A percentile compares a stretch with the other conserved stretches of the same genome.
Conservation (phyloP, 2,113 vertebrate genomes). For the Melanocharis versteri region DNA sequence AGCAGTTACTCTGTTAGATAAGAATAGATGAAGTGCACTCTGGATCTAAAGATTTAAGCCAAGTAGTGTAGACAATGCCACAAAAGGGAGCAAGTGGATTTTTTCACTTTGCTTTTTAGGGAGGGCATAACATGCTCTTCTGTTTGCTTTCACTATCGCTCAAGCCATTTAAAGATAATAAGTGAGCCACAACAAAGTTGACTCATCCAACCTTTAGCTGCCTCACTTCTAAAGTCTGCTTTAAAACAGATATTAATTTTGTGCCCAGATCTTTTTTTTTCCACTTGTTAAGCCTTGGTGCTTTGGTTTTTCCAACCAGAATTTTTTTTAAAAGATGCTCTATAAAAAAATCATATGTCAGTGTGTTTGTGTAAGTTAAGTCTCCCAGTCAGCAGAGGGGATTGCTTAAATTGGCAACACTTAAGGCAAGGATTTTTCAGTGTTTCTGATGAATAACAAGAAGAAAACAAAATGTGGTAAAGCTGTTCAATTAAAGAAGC, state of each 20-base stretch:
- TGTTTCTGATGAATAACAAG: neutral
- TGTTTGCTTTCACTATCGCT: neutral
- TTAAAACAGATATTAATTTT: neutral
- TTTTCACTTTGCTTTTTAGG: neutral
- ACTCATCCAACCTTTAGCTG: neutral
- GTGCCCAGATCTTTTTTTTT: neutral
- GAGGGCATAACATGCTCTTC: neutral
- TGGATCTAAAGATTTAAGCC: neutral
- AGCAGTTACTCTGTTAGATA: neutral
- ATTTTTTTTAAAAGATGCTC: neutral
- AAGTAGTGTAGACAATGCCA: neutral
- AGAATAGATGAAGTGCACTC: neutral
- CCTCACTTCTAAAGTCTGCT: neutral
- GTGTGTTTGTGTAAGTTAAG: slow-evolving; percentile 1
- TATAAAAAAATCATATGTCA: neutral
- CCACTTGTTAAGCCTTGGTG: neutral
- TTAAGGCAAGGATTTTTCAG: neutral
- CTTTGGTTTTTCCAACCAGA: neutral
- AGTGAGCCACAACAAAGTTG: neutral
- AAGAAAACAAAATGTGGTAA: slow-evolving; percentile 30
- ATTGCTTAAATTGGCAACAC: slow-evolving; percentile 10
- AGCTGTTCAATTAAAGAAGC: neutral
- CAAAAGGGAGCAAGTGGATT: neutral
- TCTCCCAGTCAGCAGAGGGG: neutral
- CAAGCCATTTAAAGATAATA: neutral